Base-by-base conservation (phyloP, 2,888 invertebrate species). In the Hydriomena furcata region DNA sequence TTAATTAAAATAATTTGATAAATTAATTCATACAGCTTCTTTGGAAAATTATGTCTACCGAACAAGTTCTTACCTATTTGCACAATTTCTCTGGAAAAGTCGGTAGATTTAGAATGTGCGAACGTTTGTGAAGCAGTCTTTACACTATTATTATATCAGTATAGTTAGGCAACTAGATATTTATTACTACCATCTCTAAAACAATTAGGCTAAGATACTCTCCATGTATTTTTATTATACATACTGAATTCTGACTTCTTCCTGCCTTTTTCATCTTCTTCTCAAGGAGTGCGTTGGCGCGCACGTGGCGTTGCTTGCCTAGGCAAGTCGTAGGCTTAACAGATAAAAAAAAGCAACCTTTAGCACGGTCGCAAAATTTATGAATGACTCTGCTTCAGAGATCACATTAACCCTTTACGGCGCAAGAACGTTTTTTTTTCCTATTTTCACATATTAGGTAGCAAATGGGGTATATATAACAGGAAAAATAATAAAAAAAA, bases 81-180 rank as follows among this genome's bases (percentile, higher is more conserved):
- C 37, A 43, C 25, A 43, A 32, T 43, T 32, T 27, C 32, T 32
- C 38, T 8, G 25, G 30, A 30, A 17, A 27, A 38, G 20, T 32
- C 8, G 4, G 25, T 47, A 47, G 40, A 8, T 40, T 13, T 34
- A 40, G 13, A 40, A 37, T 25, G 6, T 27, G 32, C 34, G 28
- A 25, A 41, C 13, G 38, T 23, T 34, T 48, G 23, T 17, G 35
- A 38, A 36, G 30, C 35, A 46, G 30, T 49, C 38, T 40, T 42
- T 27, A 50, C 38, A 27, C 32, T 34, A 36, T 28, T 11, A 24
- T 42, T 31, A 13, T 40, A 30, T 49, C 42, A 38, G 31, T 31
- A 31, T 45, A 45, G 17, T 27, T 55, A 52, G 36, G 34, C 23
- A 48, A 51, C 25, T 51, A 52, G 35, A 49, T 52, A 45, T 49